phyloP scores from a whole-genome alignment of 2,888 invertebrate genomes.

The Chalcosyrphus nemorum region DNA sequence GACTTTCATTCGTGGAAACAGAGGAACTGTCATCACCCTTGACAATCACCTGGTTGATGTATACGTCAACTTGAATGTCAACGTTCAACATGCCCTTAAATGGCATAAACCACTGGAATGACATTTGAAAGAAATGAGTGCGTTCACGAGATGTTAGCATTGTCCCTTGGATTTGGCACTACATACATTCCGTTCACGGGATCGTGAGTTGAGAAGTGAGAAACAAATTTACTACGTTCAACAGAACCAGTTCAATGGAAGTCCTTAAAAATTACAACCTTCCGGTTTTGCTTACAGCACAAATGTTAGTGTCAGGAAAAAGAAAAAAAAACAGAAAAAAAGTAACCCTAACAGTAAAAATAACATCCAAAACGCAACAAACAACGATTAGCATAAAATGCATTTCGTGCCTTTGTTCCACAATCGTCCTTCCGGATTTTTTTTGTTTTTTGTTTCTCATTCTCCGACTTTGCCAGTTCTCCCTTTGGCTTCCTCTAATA shows the following conservation, averaged over 20 bases:
- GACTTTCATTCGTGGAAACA: no score
- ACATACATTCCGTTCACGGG: no score
- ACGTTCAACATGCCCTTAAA: no score
- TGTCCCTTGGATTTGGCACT: no score
- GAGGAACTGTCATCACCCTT: no score
- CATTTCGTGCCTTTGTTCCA: slow-evolving; percentile 1
- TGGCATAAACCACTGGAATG: no score
- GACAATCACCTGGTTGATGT: no score
- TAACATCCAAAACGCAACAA: slow-evolving; percentile 21
- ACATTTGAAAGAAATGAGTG: no score
- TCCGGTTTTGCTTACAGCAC: no score
- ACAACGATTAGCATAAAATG: background rate
- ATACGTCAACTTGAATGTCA: no score
- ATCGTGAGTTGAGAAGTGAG: no score
- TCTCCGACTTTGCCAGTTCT: background rate
- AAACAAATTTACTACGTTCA: background rate
- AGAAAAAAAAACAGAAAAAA: background rate
- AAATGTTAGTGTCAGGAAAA: background rate
- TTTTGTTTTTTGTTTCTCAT: background rate
- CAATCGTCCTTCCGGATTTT: slow-evolving; percentile 21
- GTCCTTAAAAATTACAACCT: background rate
- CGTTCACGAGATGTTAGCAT: no score
- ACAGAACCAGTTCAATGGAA: background rate
- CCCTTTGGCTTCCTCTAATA: background rate
- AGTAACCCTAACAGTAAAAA: background rate